These are phyloP conservation scores for Nomada hirtipes DNA, from an alignment of 2,888 invertebrate genomes.

Conservation along the genomic window DNA sequence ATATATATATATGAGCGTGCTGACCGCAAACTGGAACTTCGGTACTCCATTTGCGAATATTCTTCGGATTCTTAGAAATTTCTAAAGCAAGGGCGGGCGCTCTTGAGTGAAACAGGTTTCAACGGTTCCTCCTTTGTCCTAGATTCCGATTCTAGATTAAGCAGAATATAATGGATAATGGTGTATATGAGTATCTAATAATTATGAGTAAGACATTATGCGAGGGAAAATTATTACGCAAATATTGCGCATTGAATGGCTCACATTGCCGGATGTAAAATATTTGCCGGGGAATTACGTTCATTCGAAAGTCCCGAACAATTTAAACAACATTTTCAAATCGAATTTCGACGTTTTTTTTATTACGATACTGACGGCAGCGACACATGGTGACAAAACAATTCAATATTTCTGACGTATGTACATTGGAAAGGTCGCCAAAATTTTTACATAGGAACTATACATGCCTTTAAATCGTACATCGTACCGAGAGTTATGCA, in stretches of 20 bases:
- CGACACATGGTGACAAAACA: slow-evolving; percentile 10
- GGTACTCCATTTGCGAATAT: slow-evolving; percentile 22
- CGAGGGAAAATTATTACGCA: background rate
- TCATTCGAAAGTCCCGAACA: slow-evolving; percentile 1
- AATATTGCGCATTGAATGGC: background rate
- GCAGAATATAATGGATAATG: background rate
- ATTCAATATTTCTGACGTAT: background rate
- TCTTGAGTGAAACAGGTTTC: too few relatives aligned
- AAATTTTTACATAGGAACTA: slow-evolving; percentile 17
- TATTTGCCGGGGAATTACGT: slow-evolving; percentile 13
- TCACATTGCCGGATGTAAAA: background rate
- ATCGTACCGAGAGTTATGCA: background rate
- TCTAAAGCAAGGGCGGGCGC: background rate
- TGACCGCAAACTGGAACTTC: slow-evolving; percentile 25
- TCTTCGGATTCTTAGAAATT: slow-evolving; percentile 5
- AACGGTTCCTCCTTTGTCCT: background rate
- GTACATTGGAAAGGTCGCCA: slow-evolving; percentile 14
- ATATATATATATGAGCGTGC: background rate
- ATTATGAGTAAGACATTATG: background rate
- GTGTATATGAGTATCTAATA: too few relatives aligned
- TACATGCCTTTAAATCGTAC: slow-evolving; percentile 21
- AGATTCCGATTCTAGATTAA: background rate
- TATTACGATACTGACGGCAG: background rate
- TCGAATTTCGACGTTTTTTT: slow-evolving; percentile 11
- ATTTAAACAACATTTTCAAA: slow-evolving; percentile 6